Percentiles rank a stretch among this genome's conserved stretches.
Evolutionary conservation across 2,888 invertebrate genomes (phyloP).

Genomic region (Epistrophe grossulariae): DNA sequence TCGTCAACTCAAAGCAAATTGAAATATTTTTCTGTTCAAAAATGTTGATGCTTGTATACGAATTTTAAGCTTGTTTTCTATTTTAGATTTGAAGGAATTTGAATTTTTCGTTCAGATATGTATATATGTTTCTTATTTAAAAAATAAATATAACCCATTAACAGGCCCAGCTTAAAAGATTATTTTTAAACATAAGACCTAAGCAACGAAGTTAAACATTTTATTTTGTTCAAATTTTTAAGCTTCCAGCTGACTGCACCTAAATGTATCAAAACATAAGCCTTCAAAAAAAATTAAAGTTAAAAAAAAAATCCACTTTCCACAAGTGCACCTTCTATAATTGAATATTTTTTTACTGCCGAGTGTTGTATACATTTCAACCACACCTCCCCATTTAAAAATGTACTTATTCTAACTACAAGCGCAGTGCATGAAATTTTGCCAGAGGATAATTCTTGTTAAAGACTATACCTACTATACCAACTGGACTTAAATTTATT

Average conservation of each 20-base stretch:
- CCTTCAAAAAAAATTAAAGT: background rate
- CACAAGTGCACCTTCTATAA: slow-evolving; percentile 21
- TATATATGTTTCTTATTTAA: no score
- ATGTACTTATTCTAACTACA: slow-evolving; percentile 67
- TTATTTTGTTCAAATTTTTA: background rate
- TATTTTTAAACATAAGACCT: background rate
- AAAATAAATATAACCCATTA: no score
- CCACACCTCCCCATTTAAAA: slow-evolving; percentile 46
- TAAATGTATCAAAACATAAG: background rate
- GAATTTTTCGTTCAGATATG: no score
- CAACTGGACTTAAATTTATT: slow-evolving; percentile 67
- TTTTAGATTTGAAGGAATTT: no score
- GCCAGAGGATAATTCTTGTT: background rate
- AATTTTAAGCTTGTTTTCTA: no score
- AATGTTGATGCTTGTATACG: no score
- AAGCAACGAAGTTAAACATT: background rate
- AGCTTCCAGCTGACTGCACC: slow-evolving; percentile 31
- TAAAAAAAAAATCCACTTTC: background rate
- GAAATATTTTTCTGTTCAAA: no score
- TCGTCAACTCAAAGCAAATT: no score
- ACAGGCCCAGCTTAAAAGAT: background rate
- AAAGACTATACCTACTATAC: background rate
- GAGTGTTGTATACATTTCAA: slow-evolving; percentile 30
- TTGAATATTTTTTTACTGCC: slow-evolving; percentile 19
- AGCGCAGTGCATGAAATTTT: slow-evolving; percentile 8